Percentiles rank a stretch among this genome's conserved stretches.
Evolutionary conservation across 2,113 vertebrate genomes (phyloP).

Genomic region (Ivindomyrus marchei): DNA sequence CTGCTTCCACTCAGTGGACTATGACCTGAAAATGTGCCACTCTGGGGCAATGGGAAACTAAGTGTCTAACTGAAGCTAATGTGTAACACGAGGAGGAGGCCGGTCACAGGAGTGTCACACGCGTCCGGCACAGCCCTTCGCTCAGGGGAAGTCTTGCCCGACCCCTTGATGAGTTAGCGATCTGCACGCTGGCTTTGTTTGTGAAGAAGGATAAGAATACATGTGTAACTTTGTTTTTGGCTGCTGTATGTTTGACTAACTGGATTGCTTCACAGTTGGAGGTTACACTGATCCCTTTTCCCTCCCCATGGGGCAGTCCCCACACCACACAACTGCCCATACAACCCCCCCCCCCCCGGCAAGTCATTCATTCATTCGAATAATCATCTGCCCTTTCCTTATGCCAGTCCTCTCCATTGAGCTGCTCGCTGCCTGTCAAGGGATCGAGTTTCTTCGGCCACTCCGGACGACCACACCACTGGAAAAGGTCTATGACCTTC

Average conservation of each 20-base stretch:
- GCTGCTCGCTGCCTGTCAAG: conserved; percentile 90
- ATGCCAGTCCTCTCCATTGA: conserved; percentile 84
- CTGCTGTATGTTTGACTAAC: neutral
- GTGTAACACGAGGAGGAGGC: neutral
- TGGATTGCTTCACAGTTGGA: neutral
- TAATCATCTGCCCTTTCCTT: conserved; percentile 17
- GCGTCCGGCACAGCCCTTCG: neutral
- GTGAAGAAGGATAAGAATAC: neutral
- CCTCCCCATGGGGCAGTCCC: neutral
- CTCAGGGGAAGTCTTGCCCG: neutral
- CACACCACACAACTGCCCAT: neutral
- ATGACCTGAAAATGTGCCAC: neutral
- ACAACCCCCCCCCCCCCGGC: neutral
- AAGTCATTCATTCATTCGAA: neutral
- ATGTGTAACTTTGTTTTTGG: neutral
- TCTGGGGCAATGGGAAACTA: neutral
- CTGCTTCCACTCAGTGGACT: neutral
- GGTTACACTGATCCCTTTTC: neutral
- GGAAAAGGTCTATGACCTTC: conserved; percentile 97
- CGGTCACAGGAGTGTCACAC: neutral
- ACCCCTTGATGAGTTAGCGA: neutral
- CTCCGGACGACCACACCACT: conserved; percentile 88
- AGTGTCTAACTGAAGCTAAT: neutral
- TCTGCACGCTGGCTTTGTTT: neutral
- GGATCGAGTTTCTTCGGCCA: conserved; percentile 95